A percentile compares a stretch with the other conserved stretches of the same genome.
phyloP scores from a whole-genome alignment of 2,113 vertebrate species.

The Aegypius monachus region DNA sequence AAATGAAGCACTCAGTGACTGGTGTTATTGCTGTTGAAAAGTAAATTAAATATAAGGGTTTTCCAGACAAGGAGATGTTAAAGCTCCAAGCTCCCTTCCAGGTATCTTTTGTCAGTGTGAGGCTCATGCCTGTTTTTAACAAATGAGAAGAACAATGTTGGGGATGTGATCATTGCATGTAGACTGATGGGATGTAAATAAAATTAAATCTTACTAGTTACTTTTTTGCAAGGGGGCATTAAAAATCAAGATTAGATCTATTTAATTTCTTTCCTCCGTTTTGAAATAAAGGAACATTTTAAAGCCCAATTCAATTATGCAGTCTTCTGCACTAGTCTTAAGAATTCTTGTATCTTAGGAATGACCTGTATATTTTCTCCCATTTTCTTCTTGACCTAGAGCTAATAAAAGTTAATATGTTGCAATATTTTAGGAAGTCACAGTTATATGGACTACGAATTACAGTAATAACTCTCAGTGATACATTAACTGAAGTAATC shows the following conservation, averaged over 20 bases:
- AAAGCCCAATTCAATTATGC: background rate
- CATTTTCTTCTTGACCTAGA: background rate
- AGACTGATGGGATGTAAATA: background rate
- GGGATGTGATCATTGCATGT: background rate
- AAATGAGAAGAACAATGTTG: background rate
- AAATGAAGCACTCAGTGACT: background rate
- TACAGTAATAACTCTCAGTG: background rate
- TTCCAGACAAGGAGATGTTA: background rate
- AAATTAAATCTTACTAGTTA: background rate
- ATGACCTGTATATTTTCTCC: background rate
- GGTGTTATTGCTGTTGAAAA: background rate
- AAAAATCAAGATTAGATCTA: background rate
- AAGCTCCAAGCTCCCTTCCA: background rate
- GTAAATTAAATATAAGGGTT: background rate
- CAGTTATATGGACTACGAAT: background rate
- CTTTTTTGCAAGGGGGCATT: background rate
- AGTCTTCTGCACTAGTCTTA: background rate
- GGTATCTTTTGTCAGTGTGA: background rate
- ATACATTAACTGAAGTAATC: background rate
- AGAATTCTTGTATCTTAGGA: background rate
- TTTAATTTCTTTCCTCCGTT: background rate
- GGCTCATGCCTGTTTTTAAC: background rate
- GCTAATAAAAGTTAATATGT: background rate
- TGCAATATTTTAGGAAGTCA: background rate
- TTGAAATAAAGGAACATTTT: background rate